A percentile compares a stretch with the other conserved stretches of the same genome.
Evolutionary conservation across 2,888 invertebrate genomes (phyloP).

Genomic region (Lasioglossum zephyrum): DNA sequence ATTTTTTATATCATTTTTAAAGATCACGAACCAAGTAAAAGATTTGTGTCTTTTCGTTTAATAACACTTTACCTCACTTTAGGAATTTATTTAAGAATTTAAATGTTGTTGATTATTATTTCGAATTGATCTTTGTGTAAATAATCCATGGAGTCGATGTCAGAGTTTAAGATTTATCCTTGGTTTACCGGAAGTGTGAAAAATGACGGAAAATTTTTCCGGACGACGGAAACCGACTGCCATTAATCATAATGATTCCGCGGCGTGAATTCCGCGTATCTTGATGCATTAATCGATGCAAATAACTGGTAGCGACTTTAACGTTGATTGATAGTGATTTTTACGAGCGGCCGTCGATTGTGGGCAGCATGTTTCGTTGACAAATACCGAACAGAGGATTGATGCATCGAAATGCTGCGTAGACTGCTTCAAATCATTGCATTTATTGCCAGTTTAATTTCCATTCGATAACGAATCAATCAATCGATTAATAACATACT

Average conservation of each 20-base stretch:
- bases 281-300: constrained; percentile 3
- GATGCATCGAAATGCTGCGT: neutral
- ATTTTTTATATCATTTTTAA: neutral
- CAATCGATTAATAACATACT: neutral
- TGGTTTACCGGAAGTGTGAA: neutral
- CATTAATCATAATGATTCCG: constrained; percentile 24
- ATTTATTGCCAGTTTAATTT: neutral
- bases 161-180: neutral
- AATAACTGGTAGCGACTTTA: neutral
- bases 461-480: neutral
- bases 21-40: neutral
- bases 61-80: too few species aligned
- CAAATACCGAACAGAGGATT: neutral
- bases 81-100: neutral
- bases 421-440: neutral
- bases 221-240: neutral
- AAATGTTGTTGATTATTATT: neutral
- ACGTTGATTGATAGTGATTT: constrained; percentile 31
- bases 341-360: neutral
- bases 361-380: neutral
- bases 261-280: neutral
- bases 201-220: neutral
- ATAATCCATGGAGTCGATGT: neutral
- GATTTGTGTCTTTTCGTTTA: neutral
- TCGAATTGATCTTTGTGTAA: neutral